Conservation (phyloP, 53 echinoderm and acorn worm genomes). For the Temnopleurus reevesii region DNA sequence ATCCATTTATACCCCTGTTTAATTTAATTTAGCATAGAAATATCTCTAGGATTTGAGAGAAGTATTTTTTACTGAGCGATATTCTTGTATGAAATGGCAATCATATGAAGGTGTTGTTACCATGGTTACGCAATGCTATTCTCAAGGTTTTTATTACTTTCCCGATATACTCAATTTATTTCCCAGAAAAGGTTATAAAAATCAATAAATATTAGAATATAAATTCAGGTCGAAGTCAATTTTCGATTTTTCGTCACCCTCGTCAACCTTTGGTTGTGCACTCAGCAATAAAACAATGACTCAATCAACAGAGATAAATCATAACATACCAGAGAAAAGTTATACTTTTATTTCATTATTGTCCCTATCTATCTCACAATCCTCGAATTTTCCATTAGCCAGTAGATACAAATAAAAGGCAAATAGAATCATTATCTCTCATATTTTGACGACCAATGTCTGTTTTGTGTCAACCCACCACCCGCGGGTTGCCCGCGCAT, state of each 20-base stretch:
- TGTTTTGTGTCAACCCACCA: conserved; percentile 45
- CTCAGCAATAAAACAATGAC: not conserved
- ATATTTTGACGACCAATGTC: conserved; percentile 20
- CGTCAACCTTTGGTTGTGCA: not conserved
- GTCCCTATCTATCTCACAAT: not conserved
- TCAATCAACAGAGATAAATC: not conserved
- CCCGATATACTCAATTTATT: too few relatives aligned
- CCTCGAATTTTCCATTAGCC: not conserved
- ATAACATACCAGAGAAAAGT: not conserved
- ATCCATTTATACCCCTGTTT: too few relatives aligned
- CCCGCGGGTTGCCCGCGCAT: not conserved
- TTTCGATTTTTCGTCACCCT: not conserved
- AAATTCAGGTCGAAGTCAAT: too few relatives aligned
- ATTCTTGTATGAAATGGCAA: too few relatives aligned
- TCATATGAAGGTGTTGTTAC: too few relatives aligned
- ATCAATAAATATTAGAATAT: too few relatives aligned
- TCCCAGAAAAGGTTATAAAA: too few relatives aligned
- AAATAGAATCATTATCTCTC: conserved; percentile 25
- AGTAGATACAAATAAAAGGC: not conserved
- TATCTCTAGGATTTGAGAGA: too few relatives aligned
- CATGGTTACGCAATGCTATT: too few relatives aligned
- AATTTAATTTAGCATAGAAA: too few relatives aligned
- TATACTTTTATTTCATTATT: not conserved
- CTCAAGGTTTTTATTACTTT: too few relatives aligned
- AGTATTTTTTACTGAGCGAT: too few relatives aligned